Evolutionary conservation across 2,888 invertebrate genomes (phyloP).

Genomic region (Lithophane semibrunnea): DNA sequence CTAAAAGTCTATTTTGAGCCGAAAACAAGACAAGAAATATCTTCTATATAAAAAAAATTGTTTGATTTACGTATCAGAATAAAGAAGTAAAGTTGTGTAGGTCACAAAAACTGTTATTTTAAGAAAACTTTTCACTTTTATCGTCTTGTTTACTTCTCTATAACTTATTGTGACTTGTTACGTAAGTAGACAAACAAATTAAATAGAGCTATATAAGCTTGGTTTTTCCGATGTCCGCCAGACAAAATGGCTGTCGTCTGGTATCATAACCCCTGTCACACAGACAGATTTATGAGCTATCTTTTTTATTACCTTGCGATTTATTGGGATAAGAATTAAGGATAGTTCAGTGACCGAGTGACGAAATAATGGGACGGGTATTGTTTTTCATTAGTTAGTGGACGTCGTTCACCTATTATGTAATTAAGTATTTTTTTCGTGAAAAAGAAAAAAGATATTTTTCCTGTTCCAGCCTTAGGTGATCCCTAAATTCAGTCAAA

Average conservation of each 20-base stretch:
- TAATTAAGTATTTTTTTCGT: not conserved
- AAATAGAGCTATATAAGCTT: conserved; percentile 41
- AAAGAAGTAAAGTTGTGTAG: conserved; percentile 15
- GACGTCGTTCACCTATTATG: not conserved
- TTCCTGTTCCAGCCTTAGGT: no score
- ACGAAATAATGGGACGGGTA: not conserved
- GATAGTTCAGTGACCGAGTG: conserved; percentile 26
- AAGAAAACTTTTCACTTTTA: conserved; percentile 61
- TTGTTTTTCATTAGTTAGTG: not conserved
- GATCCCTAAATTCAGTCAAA: not conserved
- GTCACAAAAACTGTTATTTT: conserved; percentile 47
- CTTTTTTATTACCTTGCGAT: conserved; percentile 54
- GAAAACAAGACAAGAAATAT: conserved; percentile 15
- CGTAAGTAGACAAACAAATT: conserved; percentile 64
- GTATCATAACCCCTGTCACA: conserved; percentile 55
- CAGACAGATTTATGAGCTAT: conserved; percentile 59
- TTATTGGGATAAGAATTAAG: conserved; percentile 35
- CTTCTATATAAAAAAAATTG: not conserved
- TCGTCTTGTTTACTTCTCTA: conserved; percentile 65
- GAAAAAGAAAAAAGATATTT: no score
- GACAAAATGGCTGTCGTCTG: conserved; percentile 48
- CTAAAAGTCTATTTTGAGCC: conserved; percentile 21
- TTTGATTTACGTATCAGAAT: conserved; percentile 24
- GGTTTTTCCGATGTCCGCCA: conserved; percentile 37
- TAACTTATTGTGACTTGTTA: conserved; percentile 41